Conservation (phyloP, 2,888 invertebrate species). For the Caenorhabditis panamensis region DNA sequence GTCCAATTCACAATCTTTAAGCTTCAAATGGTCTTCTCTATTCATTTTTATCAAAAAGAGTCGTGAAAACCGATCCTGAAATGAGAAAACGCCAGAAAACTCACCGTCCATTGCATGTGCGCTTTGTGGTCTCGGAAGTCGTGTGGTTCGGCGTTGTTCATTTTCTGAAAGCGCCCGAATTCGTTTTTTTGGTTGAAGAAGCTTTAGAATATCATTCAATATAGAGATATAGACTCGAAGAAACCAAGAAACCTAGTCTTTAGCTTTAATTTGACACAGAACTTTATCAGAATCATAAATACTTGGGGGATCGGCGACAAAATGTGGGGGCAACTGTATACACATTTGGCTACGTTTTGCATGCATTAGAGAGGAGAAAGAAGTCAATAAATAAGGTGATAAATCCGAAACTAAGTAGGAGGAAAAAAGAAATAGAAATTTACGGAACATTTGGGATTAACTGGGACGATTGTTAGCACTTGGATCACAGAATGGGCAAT, state of each 20-base stretch:
- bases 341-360: too few species aligned
- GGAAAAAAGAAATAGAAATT: too few species aligned
- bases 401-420: background rate
- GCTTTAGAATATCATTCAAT: background rate
- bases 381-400: background rate
- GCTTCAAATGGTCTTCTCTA: too few species aligned
- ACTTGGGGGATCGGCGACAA: background rate
- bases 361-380: background rate
- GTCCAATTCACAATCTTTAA: too few species aligned
- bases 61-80: too few species aligned
- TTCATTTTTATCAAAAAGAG: too few species aligned
- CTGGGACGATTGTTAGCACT: too few species aligned
- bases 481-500: slow-evolving; percentile 48
- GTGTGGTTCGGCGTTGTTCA: slow-evolving; percentile 68
- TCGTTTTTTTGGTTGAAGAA: too few species aligned
- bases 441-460: too few species aligned
- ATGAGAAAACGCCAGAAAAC: too few species aligned
- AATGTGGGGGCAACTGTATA: too few species aligned
- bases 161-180: background rate
- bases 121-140: slow-evolving; percentile 73
- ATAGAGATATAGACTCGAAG: background rate
- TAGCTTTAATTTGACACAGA: slow-evolving; percentile 1
- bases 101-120: slow-evolving; percentile 73
- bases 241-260: background rate
- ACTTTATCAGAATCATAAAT: slow-evolving; percentile 18